Evolutionary conservation across 2,888 invertebrate genomes (phyloP), one percentile per base, ranked within the genome.

Genomic region (Caenorhabditis sp.): DNA sequence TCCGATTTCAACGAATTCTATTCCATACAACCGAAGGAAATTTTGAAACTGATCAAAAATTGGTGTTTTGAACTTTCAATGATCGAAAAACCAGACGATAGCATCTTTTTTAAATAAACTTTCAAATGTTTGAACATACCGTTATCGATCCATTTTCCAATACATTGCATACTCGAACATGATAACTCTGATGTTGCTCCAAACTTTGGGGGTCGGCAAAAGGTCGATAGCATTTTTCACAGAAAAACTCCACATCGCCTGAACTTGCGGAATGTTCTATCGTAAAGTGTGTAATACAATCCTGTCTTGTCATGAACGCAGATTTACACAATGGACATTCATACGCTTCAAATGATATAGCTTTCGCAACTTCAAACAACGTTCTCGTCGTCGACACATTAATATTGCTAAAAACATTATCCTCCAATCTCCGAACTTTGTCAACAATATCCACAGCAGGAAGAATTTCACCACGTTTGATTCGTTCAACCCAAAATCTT

Each of bases 281-380:
- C 8, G 72, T 77, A 25, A 77, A 59, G 67, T 87, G 87, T 17
- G 82, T 83, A 5, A 60, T 21, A 69, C 85, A 85, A 58, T 87
- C 87, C 31, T 70, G 17, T n/a, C 85, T 70, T 14, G 84, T 82
- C 65, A 80, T 70, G 72, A 87, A 87, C 14, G 70, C 66, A 3
- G 70, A 43, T 60, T 86, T 85, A 77, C 87, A 87, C 10, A 83
- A 36, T 14, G 87, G 87, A 60, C 87, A 87, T 38, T 86, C 85
- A 67, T 80, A 82, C 64, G 79, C 74, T 59, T 87, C 87, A 64
- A 87, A 84, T 8, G 83, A 75, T 23, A 86, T 77, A 0, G 83
- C 67, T 43, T 81, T 77, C 1, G 83, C 84, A 25, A 78, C 61
- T n/a, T 85, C 82, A 36, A 85, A 72, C 5, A 86, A 26, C 25